Percentiles rank a stretch among this genome's conserved stretches.
These are phyloP conservation scores for Euspilapteryx auroguttella DNA, from an alignment of 2,888 invertebrate species.

Conservation along the genomic window DNA sequence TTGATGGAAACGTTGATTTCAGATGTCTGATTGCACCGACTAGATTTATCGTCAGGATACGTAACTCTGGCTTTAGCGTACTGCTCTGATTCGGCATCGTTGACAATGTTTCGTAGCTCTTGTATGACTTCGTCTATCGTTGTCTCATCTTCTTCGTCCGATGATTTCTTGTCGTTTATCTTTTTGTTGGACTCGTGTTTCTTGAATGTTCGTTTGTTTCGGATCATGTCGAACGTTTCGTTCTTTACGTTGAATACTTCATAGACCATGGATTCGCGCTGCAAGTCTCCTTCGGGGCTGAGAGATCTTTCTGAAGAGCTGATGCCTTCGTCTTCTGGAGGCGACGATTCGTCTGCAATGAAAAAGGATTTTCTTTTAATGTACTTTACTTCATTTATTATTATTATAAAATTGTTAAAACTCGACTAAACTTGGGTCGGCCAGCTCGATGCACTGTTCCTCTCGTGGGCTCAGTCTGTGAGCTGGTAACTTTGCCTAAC, in stretches of 20 bases:
- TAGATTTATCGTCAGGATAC: conserved; percentile 26
- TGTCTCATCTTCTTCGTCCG: conserved; percentile 73
- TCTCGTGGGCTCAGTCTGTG: too few relatives aligned
- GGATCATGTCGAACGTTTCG: conserved; percentile 53
- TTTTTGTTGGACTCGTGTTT: conserved; percentile 32
- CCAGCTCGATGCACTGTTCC: too few relatives aligned
- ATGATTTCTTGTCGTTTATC: conserved; percentile 30
- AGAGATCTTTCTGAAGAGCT: conserved; percentile 82
- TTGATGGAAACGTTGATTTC: conserved; percentile 38
- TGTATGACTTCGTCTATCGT: conserved; percentile 88
- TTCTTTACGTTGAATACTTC: conserved; percentile 64
- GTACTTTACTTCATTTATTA: too few relatives aligned
- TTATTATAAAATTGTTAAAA: conserved; percentile 2
- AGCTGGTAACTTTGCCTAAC: too few relatives aligned
- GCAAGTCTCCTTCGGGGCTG: conserved; percentile 70
- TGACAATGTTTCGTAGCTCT: conserved; percentile 81
- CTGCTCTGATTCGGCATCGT: conserved; percentile 77
- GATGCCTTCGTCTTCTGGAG: conserved; percentile 86
- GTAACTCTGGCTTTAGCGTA: conserved; percentile 40
- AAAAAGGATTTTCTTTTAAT: conserved; percentile 2
- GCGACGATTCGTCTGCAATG: conserved; percentile 66
- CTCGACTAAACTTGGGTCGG: neutral
- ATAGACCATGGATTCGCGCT: conserved; percentile 63
- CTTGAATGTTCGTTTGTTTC: conserved; percentile 41
- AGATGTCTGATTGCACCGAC: conserved; percentile 39